A percentile compares a stretch with the other conserved stretches of the same genome.
Evolutionary conservation across 53 echinoderm and acorn worm species (phyloP).

Genomic region (Arbacia lixula): DNA sequence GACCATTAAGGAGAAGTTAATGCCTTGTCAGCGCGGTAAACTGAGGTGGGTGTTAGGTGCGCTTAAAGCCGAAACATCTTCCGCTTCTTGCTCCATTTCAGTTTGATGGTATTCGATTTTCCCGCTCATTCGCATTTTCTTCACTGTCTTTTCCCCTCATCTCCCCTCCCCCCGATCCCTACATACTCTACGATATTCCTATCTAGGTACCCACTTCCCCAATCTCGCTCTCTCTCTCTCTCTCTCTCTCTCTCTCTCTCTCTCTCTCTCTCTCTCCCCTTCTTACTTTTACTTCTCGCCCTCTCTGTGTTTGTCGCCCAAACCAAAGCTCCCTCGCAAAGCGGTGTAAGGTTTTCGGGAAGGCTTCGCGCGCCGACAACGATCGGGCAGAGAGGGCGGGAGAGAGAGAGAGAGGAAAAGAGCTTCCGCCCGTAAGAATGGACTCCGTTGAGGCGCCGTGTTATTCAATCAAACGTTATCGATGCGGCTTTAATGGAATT

Average conservation of each 20-base stretch:
- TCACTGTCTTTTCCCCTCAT: not conserved
- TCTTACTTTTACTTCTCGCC: not conserved
- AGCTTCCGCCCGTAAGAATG: not conserved
- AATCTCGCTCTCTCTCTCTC: not conserved
- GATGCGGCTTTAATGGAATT: conserved; percentile 30
- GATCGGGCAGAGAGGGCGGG: not conserved
- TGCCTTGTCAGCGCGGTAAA: conserved; percentile 49
- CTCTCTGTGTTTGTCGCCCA: not conserved
- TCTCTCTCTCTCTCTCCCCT: not conserved
- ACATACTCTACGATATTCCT: not conserved
- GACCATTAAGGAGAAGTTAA: conserved; percentile 52
- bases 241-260: not conserved
- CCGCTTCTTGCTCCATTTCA: conserved; percentile 54
- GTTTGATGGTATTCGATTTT: conserved; percentile 58
- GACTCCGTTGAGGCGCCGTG: conserved; percentile 20
- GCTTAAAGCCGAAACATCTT: conserved; percentile 54
- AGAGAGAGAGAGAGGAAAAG: not conserved
- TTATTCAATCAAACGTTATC: conserved; percentile 34
- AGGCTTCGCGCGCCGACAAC: not conserved
- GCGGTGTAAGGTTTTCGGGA: conserved; percentile 9
- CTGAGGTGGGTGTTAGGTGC: conserved; percentile 54
- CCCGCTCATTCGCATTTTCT: conserved; percentile 42
- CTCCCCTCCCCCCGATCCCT: not conserved
- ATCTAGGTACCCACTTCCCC: not conserved
- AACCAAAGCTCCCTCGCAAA: conserved; percentile 6